phyloP scores from a whole-genome alignment of 2,113 vertebrate species.

The Raja brachyura region DNA sequence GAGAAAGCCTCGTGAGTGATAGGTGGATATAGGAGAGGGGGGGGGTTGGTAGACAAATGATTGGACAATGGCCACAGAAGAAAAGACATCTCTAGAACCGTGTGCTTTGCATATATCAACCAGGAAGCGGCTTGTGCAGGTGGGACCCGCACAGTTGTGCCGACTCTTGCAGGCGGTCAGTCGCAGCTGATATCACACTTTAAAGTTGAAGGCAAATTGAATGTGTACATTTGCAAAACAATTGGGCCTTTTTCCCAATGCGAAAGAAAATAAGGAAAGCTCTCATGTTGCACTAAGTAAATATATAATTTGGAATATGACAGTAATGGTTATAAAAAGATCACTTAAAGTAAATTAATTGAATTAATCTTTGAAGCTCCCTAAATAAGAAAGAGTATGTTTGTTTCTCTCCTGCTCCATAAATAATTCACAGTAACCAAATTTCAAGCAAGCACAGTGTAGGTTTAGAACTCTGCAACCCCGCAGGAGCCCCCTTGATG shows the following conservation, averaged over 20 bases:
- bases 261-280: not conserved
- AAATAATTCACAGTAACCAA: not conserved
- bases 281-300: not conserved
- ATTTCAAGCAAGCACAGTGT: not conserved
- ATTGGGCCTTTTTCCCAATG: not conserved
- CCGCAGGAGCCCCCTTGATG: not conserved
- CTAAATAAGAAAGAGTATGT: not conserved
- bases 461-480: not conserved
- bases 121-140: not conserved
- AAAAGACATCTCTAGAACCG: no score
- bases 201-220: not conserved
- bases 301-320: not conserved
- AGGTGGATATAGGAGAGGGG: no score
- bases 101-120: not conserved
- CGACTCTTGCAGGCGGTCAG: no score
- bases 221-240: not conserved
- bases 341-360: not conserved
- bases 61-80: no score
- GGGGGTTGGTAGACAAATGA: no score
- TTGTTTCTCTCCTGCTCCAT: slow-evolving; percentile 12
- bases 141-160: no score
- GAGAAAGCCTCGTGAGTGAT: no score
- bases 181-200: not conserved
- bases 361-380: not conserved
- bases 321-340: not conserved